phyloP scores from a whole-genome alignment of 2,797 vertebrate genomes.

The Pipistrellus nathusii region DNA sequence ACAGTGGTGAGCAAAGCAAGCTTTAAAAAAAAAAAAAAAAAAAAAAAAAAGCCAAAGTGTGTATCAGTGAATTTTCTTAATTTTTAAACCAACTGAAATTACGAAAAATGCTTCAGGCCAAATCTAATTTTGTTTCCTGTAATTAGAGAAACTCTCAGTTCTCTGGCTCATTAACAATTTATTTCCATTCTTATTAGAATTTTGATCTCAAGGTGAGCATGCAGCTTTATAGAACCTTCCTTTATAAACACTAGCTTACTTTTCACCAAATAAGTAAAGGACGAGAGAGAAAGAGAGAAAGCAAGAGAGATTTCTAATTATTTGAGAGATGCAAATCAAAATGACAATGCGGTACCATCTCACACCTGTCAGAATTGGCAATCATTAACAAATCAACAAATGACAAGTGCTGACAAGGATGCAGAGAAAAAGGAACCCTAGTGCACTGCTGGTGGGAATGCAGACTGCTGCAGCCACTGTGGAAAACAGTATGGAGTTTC shows the following conservation, averaged over 20 bases:
- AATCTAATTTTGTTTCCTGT: conserved; percentile 62
- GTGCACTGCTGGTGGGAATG: too few species aligned
- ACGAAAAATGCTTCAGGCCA: background rate
- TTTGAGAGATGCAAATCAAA: too few species aligned
- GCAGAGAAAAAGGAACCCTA: too few species aligned
- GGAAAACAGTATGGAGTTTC: too few species aligned
- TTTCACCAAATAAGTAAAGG: conserved; percentile 12
- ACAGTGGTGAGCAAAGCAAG: conserved; percentile 27
- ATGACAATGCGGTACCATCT: too few species aligned
- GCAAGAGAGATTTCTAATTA: too few species aligned
- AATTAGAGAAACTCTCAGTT: conserved; percentile 60
- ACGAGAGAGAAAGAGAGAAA: background rate
- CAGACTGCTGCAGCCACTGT: too few species aligned
- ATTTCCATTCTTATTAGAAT: conserved; percentile 71
- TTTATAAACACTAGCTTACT: conserved; percentile 23
- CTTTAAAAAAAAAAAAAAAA: background rate
- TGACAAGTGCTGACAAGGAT: too few species aligned
- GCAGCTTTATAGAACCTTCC: background rate
- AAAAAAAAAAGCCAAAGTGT: background rate
- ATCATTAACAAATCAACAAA: too few species aligned
- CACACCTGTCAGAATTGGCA: too few species aligned
- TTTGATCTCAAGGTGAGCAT: conserved; percentile 14
- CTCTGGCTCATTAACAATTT: conserved; percentile 61
- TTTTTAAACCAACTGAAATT: conserved; percentile 62
- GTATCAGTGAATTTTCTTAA: conserved; percentile 15